Base-by-base conservation (phyloP, 2,113 vertebrate species). In the Platichthys stellatus region DNA sequence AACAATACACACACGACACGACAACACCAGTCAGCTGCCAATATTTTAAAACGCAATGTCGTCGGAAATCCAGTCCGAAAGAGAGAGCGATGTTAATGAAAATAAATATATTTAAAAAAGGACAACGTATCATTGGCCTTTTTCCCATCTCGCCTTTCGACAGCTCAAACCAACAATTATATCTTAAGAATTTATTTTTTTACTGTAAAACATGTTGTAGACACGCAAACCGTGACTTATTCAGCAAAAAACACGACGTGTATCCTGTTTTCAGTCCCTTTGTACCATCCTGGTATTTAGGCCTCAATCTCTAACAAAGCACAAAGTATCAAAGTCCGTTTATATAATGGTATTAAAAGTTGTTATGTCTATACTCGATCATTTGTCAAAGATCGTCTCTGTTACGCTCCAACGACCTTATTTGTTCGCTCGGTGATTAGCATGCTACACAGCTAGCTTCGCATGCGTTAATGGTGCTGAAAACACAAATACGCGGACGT, bases 381-480 rank as follows among this genome's bases (percentile, higher is more conserved):
- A 26, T 59, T 62, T 23, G 38, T 61, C 67, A 67, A 61, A 72
- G 35, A 81, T 75, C 75, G 78, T 54, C 20, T 54, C 18, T 21
- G 51, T 47, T 31, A 5, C 10, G 61, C 63, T 76, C 17, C 74
- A 62, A 49, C 78, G 77, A 75, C 67, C 74, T 61, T 43, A 47
- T 80, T 90, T 86, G 78, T 88, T 86, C 72, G 75, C 43, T 57
- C 59, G 57, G 21, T 40, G 51, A 4, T 51, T 70, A 81, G 77
- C 74, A 78, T 47, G 85, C 69, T 83, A 77, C 45, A 64, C 3
- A 6, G 80, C 71, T 76, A 79, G 72, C 86, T 59, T 12, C 23
- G 31, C 26, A 31, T 18, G 24, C 26, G 21, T 63, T n/a, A 64
- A 71, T 69, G 60, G 53, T 3, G 45, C 21, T n/a, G 81, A 84